Evolutionary conservation across 1,140 invertebrate genomes (phyloP).

Genomic region (Antheraea pernyi): DNA sequence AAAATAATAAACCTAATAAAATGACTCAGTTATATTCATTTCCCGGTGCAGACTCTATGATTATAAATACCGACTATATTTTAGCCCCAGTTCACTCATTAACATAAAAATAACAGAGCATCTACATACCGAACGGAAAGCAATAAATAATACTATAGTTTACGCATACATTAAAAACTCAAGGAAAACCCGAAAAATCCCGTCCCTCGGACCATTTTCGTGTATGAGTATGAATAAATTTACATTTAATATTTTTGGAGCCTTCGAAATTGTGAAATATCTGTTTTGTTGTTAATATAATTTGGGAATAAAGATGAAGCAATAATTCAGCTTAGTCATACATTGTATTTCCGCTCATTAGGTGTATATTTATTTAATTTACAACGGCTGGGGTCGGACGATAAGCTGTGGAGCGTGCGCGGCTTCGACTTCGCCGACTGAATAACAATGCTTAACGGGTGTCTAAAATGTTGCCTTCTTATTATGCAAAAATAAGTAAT

Average conservation of each 20-base stretch:
- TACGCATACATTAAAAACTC: conserved; percentile 28
- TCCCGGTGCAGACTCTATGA: neutral
- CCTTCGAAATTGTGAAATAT: neutral
- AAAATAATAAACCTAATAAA: neutral
- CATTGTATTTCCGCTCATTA: conserved; percentile 77
- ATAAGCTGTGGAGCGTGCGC: conserved; percentile 74
- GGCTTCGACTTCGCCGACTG: conserved; percentile 60
- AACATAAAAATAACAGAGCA: neutral
- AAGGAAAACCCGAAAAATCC: conserved; percentile 2
- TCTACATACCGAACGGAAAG: conserved; percentile 8
- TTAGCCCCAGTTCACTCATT: neutral
- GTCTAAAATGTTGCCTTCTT: conserved; percentile 59
- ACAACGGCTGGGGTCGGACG: conserved; percentile 68
- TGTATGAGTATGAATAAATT: conserved; percentile 23
- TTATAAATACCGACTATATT: neutral
- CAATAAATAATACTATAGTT: conserved; percentile 38
- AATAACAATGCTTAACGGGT: conserved; percentile 71
- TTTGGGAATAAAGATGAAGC: conserved; percentile 52
- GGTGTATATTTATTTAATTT: conserved; percentile 78
- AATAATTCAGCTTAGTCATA: conserved; percentile 68
- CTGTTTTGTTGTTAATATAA: conserved; percentile 15
- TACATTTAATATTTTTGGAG: conserved; percentile 15
- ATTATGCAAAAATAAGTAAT: conserved; percentile 25
- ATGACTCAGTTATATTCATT: neutral
- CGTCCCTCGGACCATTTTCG: neutral